Conservation (phyloP, 2,113 vertebrate genomes). For the Carettochelys insculpta region DNA sequence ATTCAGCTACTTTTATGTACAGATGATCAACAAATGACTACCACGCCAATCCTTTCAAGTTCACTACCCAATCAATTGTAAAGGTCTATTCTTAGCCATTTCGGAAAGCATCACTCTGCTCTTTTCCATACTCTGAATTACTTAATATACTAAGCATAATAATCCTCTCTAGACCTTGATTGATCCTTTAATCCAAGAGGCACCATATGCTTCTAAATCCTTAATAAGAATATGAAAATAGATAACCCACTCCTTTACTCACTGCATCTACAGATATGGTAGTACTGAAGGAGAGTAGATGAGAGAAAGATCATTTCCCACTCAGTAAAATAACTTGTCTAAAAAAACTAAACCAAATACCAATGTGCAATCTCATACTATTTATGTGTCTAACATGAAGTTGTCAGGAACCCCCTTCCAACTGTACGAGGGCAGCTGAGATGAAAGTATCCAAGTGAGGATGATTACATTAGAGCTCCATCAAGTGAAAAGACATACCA, state of each 20-base stretch:
- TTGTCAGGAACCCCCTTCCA: background rate
- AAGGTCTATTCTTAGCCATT: conserved; percentile 14
- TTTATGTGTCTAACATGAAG: background rate
- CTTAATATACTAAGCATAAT: conserved; percentile 10
- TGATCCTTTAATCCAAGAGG: conserved; percentile 7
- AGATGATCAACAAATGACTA: background rate
- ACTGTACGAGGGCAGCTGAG: background rate
- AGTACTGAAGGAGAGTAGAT: background rate
- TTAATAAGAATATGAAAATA: background rate
- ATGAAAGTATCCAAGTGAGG: background rate
- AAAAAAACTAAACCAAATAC: background rate
- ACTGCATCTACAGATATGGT: background rate
- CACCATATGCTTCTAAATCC: background rate
- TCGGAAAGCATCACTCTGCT: background rate
- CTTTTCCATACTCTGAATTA: background rate
- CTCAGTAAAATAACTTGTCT: background rate
- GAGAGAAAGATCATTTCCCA: background rate
- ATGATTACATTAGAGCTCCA: background rate
- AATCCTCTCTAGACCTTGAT: background rate
- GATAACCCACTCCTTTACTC: background rate
- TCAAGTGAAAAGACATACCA: background rate
- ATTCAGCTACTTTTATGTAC: background rate
- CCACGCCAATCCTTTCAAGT: background rate
- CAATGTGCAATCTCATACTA: background rate
- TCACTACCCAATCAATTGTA: background rate